These are phyloP conservation scores for Todus mexicanus DNA, from an alignment of 2,797 vertebrate species.

Conservation along the genomic window DNA sequence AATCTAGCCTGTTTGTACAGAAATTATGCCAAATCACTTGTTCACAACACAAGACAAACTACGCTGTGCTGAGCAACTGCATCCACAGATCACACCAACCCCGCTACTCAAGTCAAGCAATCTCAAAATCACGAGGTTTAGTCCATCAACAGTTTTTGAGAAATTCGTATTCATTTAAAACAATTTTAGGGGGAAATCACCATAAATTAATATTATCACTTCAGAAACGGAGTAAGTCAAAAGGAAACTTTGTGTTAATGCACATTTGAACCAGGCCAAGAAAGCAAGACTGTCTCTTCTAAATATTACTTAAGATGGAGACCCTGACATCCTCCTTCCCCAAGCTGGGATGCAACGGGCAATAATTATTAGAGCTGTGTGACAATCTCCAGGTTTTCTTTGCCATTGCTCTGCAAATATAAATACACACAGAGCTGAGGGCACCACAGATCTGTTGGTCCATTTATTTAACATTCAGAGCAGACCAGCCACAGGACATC, in stretches of 20 bases:
- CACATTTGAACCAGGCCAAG: slow-evolving; percentile 65
- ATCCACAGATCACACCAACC: not conserved
- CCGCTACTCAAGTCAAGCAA: not conserved
- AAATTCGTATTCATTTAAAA: not conserved
- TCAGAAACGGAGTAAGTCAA: not conserved
- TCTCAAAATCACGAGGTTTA: not conserved
- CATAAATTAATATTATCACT: not conserved
- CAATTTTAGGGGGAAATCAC: not conserved
- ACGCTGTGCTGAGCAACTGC: not conserved
- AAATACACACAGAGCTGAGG: not conserved
- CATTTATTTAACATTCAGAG: not conserved
- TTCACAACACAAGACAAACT: not conserved
- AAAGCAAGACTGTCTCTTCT: slow-evolving; percentile 4
- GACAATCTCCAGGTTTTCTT: not conserved
- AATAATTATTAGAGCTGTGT: slow-evolving; percentile 52
- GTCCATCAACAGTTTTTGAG: not conserved
- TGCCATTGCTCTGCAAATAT: not conserved
- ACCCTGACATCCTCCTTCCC: not conserved
- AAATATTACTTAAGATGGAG: not conserved
- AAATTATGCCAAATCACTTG: not conserved
- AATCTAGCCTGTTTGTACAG: not conserved
- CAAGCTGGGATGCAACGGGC: not conserved
- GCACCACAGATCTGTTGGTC: not conserved
- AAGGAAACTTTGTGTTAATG: slow-evolving; percentile 45
- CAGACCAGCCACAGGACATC: not conserved